Base-by-base conservation (phyloP, 2,113 vertebrate species). In the Coptodon rendalli region DNA sequence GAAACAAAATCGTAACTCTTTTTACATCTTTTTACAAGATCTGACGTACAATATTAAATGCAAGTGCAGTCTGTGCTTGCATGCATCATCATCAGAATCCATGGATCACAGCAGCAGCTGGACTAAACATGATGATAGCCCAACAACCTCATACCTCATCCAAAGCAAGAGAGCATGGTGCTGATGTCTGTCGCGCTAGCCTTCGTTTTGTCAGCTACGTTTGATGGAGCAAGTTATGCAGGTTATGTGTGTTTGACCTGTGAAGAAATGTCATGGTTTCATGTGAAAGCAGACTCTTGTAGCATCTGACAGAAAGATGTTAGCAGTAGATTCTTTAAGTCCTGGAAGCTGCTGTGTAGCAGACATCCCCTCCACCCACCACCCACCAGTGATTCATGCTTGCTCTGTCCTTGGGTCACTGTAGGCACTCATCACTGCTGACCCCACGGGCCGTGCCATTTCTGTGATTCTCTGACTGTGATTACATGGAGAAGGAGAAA, bases 111-210 rank as follows among this genome's bases (percentile, higher is more conserved):
- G 38, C 38, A 45, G 68, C 22, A 27, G 38, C 66, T 45, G n/a
- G 38, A 43, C 6, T 43, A 71, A 45, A 71, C 66, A 45, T 2
- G 3, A 27, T 43, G 38, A 43, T 16, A 31, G 27, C 57, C 57
- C 29, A 61, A 6, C 57, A 31, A 6, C 57, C 57, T 31, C 66
- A 24, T 24, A 71, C 12, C 12, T 43, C 38, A 71, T 16, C 13
- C 22, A 17, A 0, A 27, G 66, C 66, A 73, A 4, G 66, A 10
- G 38, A 45, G 66, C 63, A 71, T 0, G 8, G n/a, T 0, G 22
- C 36, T 45, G 13, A 73, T 10, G 22, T 9, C 13, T 73, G 22
- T 27, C 8, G 16, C 40, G 22, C 8, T 73, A 1, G n/a, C 38
- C 7, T 73, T 52, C 16, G 16, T 19, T 19, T 7, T 52, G 17